Evolutionary conservation across 1,140 invertebrate species (phyloP).

Genomic region (Brachionus asplanchnoidis): DNA sequence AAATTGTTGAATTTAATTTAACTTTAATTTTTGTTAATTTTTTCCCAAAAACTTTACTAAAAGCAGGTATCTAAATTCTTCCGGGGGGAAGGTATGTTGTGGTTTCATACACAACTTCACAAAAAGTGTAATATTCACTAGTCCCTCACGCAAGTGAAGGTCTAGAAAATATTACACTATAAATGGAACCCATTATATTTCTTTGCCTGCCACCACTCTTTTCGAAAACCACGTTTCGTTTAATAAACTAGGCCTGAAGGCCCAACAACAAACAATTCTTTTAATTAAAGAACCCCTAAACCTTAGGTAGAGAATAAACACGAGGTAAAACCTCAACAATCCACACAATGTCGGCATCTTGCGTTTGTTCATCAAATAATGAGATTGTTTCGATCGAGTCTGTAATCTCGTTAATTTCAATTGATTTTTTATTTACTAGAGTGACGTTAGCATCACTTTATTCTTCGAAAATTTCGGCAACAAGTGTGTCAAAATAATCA

Average conservation of each 20-base stretch:
- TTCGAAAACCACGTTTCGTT: neutral
- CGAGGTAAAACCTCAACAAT: neutral
- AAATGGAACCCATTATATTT: neutral
- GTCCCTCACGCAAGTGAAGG: neutral
- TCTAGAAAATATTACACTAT: neutral
- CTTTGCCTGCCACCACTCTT: neutral
- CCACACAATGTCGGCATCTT: conserved; percentile 3
- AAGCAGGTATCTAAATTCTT: neutral
- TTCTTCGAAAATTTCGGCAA: neutral
- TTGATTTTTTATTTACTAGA: neutral
- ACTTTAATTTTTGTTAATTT: neutral
- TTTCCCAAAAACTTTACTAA: neutral
- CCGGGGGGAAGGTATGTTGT: neutral
- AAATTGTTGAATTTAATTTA: neutral
- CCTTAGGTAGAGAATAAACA: neutral
- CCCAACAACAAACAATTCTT: neutral
- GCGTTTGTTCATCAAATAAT: neutral
- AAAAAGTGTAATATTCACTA: neutral
- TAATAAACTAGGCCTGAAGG: neutral
- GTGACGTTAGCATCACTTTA: neutral
- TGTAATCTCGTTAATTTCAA: neutral
- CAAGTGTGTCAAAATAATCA: conserved; percentile 41
- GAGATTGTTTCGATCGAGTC: neutral
- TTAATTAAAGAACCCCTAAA: neutral
- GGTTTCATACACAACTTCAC: neutral